Conservation (phyloP, 2,888 invertebrate genomes). For the Ophraella communa region DNA sequence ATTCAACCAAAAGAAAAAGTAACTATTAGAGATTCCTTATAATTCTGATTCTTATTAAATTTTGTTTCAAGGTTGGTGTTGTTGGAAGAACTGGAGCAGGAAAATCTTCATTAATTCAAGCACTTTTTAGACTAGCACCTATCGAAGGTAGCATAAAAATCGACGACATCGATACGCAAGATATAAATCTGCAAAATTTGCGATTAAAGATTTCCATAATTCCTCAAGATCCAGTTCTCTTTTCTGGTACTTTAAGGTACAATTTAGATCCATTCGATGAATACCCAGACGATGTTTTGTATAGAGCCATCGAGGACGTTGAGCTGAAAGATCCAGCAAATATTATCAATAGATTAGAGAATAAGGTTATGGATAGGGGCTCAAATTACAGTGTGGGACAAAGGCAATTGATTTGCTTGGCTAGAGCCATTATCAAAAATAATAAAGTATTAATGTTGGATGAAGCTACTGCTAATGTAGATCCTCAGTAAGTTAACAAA, state of each 20-base stretch:
- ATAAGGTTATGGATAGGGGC: conserved; percentile 77
- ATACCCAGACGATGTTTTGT: conserved; percentile 71
- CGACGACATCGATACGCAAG: conserved; percentile 69
- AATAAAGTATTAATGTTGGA: conserved; percentile 87
- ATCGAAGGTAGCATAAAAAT: conserved; percentile 74
- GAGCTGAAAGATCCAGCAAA: conserved; percentile 74
- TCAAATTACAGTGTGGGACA: conserved; percentile 89
- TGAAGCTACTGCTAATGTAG: conserved; percentile 93
- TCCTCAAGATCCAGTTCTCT: conserved; percentile 64
- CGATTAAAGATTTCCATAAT: conserved; percentile 65
- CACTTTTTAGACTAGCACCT: conserved; percentile 78
- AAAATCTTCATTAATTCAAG: conserved; percentile 78
- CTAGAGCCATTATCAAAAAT: conserved; percentile 83
- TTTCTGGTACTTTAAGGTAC: conserved; percentile 71
- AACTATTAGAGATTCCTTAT: conserved; percentile 62
- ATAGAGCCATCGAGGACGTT: conserved; percentile 76
- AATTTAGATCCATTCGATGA: conserved; percentile 79
- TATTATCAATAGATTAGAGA: conserved; percentile 68
- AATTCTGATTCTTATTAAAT: not conserved
- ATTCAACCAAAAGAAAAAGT: conserved; percentile 72
- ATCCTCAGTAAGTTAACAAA: conserved; percentile 73
- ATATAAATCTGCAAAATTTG: conserved; percentile 65
- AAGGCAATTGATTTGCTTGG: conserved; percentile 86
- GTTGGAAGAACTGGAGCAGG: conserved; percentile 87
- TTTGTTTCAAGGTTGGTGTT: conserved; percentile 71